Base-by-base conservation (phyloP, 2,113 vertebrate genomes). In the Suncus etruscus region DNA sequence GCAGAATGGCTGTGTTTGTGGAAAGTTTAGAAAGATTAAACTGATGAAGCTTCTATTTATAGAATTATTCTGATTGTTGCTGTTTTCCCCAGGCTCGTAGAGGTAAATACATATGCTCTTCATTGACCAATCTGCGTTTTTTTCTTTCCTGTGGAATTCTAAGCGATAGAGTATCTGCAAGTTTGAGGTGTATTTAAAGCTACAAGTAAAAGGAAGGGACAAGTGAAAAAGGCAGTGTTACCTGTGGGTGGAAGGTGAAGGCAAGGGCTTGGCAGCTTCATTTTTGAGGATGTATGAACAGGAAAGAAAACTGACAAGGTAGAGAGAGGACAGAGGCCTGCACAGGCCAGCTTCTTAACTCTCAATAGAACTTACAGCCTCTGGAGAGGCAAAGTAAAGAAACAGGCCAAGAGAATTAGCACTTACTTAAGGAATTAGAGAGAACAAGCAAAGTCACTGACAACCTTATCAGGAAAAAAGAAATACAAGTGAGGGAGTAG, bases 391-490 rank as follows among this genome's bases (percentile, higher is more conserved):
- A 85, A 79, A 81, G 77, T 20, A 69, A 84, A 81, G 11, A 77
- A 77, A 87, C 47, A 85, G 70, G 15, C 72, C 63, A 27, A 54
- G 1, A 8, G 51, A 93, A 39, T 74, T 85, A 73, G 58, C 66
- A 90, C 31, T 89, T 84, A 87, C 80, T 51, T 92, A 97, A 96
- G 92, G 95, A 97, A 97, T 97, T 95, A 97, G 95, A 96, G 95
- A 94, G 96, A 97, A 97, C 95, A 95, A 94, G 92, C 95, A 94
- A 94, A 86, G 95, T 96, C 96, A 97, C 97, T 97, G 95, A 97
- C 95, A 97, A 97, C 95, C 97, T 97, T 97, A 97, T 97, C 97
- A 95, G 95, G 97, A 93, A 96, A 96, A 97, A 98, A 96, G 96
- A 96, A 96, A 97, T 97, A 95, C 95, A 95, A 97, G 97, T 96